Conservation (phyloP, 2,888 invertebrate species). For the Cyclophora albipunctata region DNA sequence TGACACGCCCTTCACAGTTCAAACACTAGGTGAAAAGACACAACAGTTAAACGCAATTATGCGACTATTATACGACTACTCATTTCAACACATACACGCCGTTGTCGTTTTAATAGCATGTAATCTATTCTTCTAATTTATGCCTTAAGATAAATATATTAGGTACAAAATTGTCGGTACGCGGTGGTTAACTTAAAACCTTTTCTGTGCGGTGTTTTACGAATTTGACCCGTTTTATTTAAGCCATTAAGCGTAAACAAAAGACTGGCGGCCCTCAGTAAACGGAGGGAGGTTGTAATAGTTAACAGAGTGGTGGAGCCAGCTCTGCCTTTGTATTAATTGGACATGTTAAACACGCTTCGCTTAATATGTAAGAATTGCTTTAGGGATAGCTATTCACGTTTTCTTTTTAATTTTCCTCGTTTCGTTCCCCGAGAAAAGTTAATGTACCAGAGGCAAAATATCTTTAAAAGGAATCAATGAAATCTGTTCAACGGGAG, state of each 20-base stretch:
- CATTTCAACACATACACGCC: constrained; percentile 45
- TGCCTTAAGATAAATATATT: constrained; percentile 43
- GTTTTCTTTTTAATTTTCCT: constrained; percentile 35
- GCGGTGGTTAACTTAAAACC: constrained; percentile 45
- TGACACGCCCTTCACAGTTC: constrained; percentile 43
- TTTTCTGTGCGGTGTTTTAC: constrained; percentile 55
- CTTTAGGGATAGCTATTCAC: constrained; percentile 34
- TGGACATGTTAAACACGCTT: constrained; percentile 66
- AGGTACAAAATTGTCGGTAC: constrained; percentile 39
- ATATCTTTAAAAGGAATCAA: constrained; percentile 8
- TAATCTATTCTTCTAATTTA: constrained; percentile 42
- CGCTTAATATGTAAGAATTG: constrained; percentile 59
- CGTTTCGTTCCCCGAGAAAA: constrained; percentile 27
- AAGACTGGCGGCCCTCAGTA: constrained; percentile 60
- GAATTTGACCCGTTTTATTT: constrained; percentile 72
- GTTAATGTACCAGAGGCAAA: constrained; percentile 14
- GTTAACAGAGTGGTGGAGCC: constrained; percentile 58
- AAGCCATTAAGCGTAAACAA: constrained; percentile 72
- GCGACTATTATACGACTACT: constrained; percentile 51
- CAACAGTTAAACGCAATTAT: constrained; percentile 49
- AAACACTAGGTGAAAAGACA: constrained; percentile 52
- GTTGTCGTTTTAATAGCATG: constrained; percentile 42
- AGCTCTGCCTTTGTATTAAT: constrained; percentile 60
- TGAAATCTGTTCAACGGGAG: constrained; percentile 2
- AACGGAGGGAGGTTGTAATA: constrained; percentile 61